phyloP scores from a whole-genome alignment of 1,140 invertebrate species.

The Drosophila auraria region DNA sequence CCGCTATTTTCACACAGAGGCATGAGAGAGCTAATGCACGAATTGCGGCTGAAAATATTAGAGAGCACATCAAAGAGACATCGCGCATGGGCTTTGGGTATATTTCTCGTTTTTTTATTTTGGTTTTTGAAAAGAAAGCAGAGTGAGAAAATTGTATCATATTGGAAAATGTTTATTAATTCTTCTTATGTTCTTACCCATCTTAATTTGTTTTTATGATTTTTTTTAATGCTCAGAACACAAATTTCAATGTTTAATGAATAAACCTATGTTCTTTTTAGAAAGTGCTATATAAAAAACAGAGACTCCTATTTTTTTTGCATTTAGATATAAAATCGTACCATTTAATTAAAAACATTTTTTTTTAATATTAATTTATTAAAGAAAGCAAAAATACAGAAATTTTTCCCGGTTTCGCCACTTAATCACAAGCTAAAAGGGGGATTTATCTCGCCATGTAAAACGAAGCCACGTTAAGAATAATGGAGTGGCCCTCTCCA shows the following conservation, averaged over 20 bases:
- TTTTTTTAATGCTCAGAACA: no score
- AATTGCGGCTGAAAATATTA: conserved; percentile 24
- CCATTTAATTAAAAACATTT: no score
- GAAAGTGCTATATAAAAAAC: no score
- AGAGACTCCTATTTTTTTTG: no score
- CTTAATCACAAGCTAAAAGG: neutral
- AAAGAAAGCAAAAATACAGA: neutral
- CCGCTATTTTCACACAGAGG: conserved; percentile 21
- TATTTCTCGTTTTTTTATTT: neutral
- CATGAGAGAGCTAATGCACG: conserved; percentile 47
- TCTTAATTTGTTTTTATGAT: no score
- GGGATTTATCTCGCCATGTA: conserved; percentile 5
- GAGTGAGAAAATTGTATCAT: neutral
- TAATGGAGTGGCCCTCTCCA: conserved; percentile 29
- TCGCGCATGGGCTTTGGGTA: conserved; percentile 31
- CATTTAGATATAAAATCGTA: no score
- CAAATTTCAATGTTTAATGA: no score
- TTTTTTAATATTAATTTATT: neutral
- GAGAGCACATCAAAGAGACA: conserved; percentile 26
- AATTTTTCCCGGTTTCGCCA: neutral
- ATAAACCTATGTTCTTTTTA: no score
- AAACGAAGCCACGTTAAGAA: conserved; percentile 29
- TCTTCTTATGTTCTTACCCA: no score
- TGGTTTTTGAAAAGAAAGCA: neutral
- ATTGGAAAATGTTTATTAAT: neutral